phyloP scores from a whole-genome alignment of 2,888 invertebrate species.

The Patella ulyssiponensis region DNA sequence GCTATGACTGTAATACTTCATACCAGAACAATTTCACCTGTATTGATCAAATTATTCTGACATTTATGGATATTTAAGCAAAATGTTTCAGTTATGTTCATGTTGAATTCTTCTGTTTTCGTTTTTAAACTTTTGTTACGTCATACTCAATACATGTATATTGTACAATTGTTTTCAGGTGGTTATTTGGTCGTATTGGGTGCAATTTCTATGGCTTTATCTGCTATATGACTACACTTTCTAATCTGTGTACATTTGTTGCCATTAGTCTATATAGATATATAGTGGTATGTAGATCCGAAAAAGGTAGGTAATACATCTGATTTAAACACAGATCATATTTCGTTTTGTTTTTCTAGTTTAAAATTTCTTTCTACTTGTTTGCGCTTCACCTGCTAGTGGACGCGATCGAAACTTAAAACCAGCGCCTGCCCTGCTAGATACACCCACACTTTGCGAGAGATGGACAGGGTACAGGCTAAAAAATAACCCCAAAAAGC shows the following conservation, averaged over 20 bases:
- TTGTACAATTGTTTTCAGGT: conserved; percentile 23
- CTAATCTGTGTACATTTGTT: conserved; percentile 33
- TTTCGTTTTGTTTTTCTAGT: too few relatives aligned
- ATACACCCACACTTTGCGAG: too few relatives aligned
- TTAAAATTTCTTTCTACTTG: too few relatives aligned
- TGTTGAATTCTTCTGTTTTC: background rate
- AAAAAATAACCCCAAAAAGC: too few relatives aligned
- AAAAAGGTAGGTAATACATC: conserved; percentile 15
- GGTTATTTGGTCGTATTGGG: conserved; percentile 29
- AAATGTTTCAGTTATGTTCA: background rate
- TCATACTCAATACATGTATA: background rate
- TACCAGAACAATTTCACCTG: too few relatives aligned
- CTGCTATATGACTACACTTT: conserved; percentile 27
- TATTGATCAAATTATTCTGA: background rate
- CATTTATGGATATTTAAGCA: background rate
- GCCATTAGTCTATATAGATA: conserved; percentile 32
- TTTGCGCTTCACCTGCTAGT: too few relatives aligned
- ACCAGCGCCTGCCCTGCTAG: too few relatives aligned
- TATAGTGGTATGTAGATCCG: conserved; percentile 23
- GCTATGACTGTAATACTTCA: too few relatives aligned
- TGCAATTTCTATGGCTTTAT: conserved; percentile 36
- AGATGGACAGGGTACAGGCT: too few relatives aligned
- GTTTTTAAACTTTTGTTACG: background rate
- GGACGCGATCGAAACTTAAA: too few relatives aligned
- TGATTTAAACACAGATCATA: too few relatives aligned